phyloP scores from a whole-genome alignment of 2,888 invertebrate genomes.

The Anaspis maculata region DNA sequence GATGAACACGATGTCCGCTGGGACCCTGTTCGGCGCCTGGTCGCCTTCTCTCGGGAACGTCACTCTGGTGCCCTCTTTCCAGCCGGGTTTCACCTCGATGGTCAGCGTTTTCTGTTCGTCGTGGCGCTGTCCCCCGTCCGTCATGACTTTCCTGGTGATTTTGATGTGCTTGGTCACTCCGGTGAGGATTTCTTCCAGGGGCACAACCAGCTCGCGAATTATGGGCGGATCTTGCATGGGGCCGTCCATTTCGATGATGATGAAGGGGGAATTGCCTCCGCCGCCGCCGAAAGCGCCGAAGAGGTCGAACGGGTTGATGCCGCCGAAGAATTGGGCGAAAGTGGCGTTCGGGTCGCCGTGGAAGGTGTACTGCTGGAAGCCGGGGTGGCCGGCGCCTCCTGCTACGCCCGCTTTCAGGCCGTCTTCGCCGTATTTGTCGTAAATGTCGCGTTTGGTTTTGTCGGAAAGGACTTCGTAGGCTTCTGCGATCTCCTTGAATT shows the following conservation, averaged over 20 bases:
- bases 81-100: constrained; percentile 89
- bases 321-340: constrained; percentile 94
- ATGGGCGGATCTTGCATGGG: constrained; percentile 76
- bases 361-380: constrained; percentile 71
- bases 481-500: constrained; percentile 92
- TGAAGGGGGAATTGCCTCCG: constrained; percentile 16
- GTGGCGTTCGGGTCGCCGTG: constrained; percentile 93
- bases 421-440: constrained; percentile 85
- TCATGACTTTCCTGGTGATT: constrained; percentile 78
- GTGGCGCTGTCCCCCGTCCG: constrained; percentile 50
- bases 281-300: constrained; percentile 65
- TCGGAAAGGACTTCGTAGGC: constrained; percentile 95
- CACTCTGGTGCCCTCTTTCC: constrained; percentile 96
- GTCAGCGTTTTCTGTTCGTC: constrained; percentile 91
- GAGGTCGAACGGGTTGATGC: constrained; percentile 80
- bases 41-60: constrained; percentile 95
- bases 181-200: constrained; percentile 76
- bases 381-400: constrained; percentile 43
- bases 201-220: constrained; percentile 81
- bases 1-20: constrained; percentile 91
- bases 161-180: constrained; percentile 97
- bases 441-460: constrained; percentile 87
- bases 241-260: constrained; percentile 24
- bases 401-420: constrained; percentile 68
- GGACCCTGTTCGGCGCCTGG: constrained; percentile 79